phyloP scores from a whole-genome alignment of 2,113 vertebrate genomes.

The human (Homo sapiens) region DNA sequence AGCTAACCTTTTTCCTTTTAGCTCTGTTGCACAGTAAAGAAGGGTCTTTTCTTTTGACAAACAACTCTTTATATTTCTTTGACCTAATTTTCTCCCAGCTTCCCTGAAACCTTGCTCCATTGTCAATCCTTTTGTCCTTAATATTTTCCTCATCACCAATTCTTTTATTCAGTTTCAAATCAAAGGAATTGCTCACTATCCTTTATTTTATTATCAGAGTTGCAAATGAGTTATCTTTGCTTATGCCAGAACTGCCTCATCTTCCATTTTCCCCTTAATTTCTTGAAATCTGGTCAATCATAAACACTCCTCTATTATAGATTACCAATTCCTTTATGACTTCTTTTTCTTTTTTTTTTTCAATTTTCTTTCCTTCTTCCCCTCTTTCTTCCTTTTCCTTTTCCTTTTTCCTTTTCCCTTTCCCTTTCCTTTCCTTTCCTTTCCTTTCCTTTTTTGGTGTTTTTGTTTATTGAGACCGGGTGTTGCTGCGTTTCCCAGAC shows the following conservation, averaged over 20 bases:
- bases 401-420: too few species aligned
- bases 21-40: neutral
- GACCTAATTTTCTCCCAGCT: neutral
- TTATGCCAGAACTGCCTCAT: neutral
- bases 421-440: too few species aligned
- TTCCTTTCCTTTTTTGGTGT: too few species aligned
- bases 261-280: neutral
- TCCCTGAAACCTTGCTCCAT: neutral
- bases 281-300: neutral
- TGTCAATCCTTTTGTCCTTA: neutral
- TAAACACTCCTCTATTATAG: neutral
- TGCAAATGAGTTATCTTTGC: neutral
- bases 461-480: too few species aligned
- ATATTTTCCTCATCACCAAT: neutral
- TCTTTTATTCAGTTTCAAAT: neutral
- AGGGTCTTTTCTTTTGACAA: neutral
- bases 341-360: neutral
- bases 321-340: neutral
- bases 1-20: neutral
- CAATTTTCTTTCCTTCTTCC: too few species aligned
- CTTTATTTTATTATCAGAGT: neutral
- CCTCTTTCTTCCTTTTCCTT: too few species aligned
- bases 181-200: neutral
- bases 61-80: neutral
- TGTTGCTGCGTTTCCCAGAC: too few species aligned